A percentile compares a stretch with the other conserved stretches of the same genome.
Evolutionary conservation across 2,888 invertebrate species (phyloP).

Genomic region (Nephrocerus scutellatus): DNA sequence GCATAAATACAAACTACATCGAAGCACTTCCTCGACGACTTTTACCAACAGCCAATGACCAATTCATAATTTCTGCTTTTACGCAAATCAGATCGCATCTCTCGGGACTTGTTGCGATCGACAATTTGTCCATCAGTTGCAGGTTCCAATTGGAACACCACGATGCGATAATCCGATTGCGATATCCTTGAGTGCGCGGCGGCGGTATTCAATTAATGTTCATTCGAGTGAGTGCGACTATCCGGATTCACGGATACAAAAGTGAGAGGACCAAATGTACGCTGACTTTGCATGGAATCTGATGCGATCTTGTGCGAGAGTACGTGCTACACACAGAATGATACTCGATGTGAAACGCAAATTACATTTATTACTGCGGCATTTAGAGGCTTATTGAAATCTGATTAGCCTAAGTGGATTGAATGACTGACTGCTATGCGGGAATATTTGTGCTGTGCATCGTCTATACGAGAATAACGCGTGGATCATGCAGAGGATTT

Average conservation of each 20-base stretch:
- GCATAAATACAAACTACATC: constrained; percentile 23
- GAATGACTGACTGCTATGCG: too few species aligned
- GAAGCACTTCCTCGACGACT: constrained; percentile 6
- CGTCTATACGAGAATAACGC: constrained; percentile 5
- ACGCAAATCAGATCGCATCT: constrained; percentile 11
- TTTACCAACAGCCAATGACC: constrained; percentile 18
- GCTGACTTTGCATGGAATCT: neutral
- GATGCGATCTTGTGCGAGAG: too few species aligned
- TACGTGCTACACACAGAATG: too few species aligned
- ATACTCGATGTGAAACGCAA: constrained; percentile 30
- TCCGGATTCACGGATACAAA: neutral
- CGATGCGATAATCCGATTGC: constrained; percentile 35
- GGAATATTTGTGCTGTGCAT: constrained; percentile 8
- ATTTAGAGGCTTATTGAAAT: constrained; percentile 42
- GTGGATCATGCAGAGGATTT: constrained; percentile 2
- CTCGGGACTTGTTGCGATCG: neutral
- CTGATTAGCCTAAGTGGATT: constrained; percentile 33
- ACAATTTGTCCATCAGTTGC: constrained; percentile 9
- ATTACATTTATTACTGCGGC: constrained; percentile 41
- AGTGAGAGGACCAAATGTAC: constrained; percentile 5
- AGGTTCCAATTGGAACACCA: constrained; percentile 28
- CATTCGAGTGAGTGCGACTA: too few species aligned
- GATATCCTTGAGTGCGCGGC: constrained; percentile 3
- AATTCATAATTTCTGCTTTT: constrained; percentile 13
- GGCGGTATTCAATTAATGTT: too few species aligned